These are phyloP conservation scores for Melopsittacus undulatus DNA, from an alignment of 2,797 vertebrate genomes.

Conservation along the genomic window DNA sequence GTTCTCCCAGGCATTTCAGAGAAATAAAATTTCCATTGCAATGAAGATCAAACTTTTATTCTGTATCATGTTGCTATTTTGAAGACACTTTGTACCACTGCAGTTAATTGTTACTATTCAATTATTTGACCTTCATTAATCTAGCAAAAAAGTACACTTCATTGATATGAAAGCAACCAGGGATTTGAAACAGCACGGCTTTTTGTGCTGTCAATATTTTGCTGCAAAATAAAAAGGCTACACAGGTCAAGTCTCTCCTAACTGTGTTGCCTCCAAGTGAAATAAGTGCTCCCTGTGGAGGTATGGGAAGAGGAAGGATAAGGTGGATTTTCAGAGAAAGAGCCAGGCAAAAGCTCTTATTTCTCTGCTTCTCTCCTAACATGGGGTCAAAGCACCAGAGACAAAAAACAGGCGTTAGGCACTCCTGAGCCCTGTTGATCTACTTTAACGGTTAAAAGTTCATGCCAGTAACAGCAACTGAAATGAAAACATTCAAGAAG, in stretches of 20 bases:
- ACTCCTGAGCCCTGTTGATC: background rate
- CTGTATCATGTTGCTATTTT: background rate
- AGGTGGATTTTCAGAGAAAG: background rate
- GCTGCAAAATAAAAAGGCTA: background rate
- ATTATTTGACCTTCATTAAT: background rate
- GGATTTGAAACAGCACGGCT: background rate
- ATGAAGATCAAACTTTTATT: background rate
- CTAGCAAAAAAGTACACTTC: background rate
- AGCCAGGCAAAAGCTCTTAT: background rate
- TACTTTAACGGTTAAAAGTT: background rate
- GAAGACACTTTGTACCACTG: background rate
- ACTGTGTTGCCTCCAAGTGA: background rate
- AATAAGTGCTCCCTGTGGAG: background rate
- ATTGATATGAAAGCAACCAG: background rate
- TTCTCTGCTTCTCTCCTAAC: background rate
- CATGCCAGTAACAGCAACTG: background rate
- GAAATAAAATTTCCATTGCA: background rate
- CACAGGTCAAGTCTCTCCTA: background rate
- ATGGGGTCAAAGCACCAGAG: background rate
- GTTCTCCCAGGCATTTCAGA: background rate
- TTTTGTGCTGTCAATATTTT: background rate
- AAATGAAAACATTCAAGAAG: constrained; percentile 9
- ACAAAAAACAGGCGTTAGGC: background rate
- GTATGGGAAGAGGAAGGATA: background rate
- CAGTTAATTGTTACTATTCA: background rate